Conservation (phyloP, 2,797 vertebrate species). For the Rhinella marina region DNA sequence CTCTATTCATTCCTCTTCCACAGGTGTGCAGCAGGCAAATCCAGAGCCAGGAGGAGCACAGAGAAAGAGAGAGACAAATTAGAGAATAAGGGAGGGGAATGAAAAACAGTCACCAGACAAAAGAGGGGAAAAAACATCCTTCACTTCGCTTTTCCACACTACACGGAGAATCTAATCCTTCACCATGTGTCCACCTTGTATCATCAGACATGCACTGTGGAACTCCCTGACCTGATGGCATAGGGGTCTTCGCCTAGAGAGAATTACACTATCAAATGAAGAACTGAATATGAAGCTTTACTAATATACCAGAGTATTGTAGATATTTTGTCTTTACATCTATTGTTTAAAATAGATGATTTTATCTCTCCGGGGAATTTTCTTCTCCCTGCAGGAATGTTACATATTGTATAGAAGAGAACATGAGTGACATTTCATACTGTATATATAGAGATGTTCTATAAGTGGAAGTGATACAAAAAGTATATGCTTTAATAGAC, state of each 20-base stretch:
- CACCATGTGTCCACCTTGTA: conserved; percentile 73
- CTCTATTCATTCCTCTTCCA: conserved; percentile 95
- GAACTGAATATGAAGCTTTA: conserved; percentile 91
- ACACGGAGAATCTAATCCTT: conserved; percentile 66
- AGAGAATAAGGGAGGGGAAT: conserved; percentile 79
- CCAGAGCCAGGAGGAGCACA: conserved; percentile 87
- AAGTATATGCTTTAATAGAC: conserved; percentile 98
- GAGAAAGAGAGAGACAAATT: conserved; percentile 78
- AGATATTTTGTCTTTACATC: conserved; percentile 85
- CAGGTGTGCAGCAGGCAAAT: conserved; percentile 93
- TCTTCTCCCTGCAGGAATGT: conserved; percentile 87
- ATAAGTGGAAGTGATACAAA: conserved; percentile 94
- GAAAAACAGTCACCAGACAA: conserved; percentile 71
- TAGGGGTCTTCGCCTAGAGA: conserved; percentile 72
- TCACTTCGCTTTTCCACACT: conserved; percentile 70
- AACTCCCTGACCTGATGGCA: conserved; percentile 70
- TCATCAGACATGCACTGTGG: conserved; percentile 67
- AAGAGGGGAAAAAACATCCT: conserved; percentile 65
- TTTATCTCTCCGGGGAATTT: conserved; percentile 86
- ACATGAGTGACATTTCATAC: conserved; percentile 89
- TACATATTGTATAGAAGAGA: conserved; percentile 97
- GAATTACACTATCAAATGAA: conserved; percentile 73
- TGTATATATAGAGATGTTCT: conserved; percentile 98
- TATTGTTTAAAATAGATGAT: conserved; percentile 99
- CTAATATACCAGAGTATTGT: conserved; percentile 90